Evolutionary conservation across 2,797 vertebrate species (phyloP).

Genomic region (Pangasius macronema): DNA sequence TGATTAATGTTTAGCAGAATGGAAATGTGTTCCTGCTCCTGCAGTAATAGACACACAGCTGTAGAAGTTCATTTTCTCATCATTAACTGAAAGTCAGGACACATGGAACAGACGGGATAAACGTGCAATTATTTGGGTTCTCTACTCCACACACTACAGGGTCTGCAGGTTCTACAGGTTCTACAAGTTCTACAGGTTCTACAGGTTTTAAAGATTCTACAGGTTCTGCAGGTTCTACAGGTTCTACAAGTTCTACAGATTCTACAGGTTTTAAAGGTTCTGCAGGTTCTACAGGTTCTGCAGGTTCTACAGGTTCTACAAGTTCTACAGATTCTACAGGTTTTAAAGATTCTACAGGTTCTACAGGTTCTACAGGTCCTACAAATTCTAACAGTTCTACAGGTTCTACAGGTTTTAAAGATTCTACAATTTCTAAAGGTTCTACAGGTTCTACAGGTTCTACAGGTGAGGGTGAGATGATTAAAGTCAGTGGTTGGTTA

Average conservation of each 20-base stretch:
- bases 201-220: background rate
- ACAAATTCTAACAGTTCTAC: background rate
- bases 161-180: background rate
- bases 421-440: too few relatives aligned
- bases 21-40: background rate
- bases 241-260: too few relatives aligned
- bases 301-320: background rate
- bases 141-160: background rate
- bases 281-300: background rate
- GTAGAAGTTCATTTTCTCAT: background rate
- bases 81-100: background rate
- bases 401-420: background rate
- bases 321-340: background rate
- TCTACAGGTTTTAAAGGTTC: background rate
- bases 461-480: background rate
- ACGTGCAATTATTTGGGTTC: background rate
- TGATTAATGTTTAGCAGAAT: background rate
- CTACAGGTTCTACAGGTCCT: too few relatives aligned
- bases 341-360: background rate
- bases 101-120: background rate
- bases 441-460: background rate
- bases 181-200: background rate
- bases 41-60: background rate
- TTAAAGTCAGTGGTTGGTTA: background rate
- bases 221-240: background rate